A percentile compares a stretch with the other conserved stretches of the same genome.
These are phyloP conservation scores for Chamaetylas fuelleborni DNA, from an alignment of 2,113 vertebrate species.

Conservation along the genomic window DNA sequence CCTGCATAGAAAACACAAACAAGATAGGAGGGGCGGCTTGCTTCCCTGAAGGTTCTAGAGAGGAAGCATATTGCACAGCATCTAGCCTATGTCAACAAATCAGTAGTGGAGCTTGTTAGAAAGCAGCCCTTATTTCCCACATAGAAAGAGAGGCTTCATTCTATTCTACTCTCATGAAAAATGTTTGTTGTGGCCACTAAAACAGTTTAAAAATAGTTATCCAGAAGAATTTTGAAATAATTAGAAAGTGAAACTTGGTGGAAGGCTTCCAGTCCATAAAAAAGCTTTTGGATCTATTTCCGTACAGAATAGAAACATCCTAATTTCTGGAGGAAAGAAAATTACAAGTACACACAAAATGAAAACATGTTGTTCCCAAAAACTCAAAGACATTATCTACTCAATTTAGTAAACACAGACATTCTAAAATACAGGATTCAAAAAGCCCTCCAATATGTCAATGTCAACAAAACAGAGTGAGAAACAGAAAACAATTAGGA, in stretches of 20 bases:
- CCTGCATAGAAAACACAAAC: neutral
- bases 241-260: neutral
- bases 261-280: neutral
- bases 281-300: neutral
- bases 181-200: neutral
- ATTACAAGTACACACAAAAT: neutral
- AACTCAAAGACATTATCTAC: fast-evolving
- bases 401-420: neutral
- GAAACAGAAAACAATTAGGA: neutral
- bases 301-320: neutral
- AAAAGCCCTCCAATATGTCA: neutral
- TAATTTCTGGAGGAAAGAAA: neutral
- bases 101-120: neutral
- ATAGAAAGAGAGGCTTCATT: neutral
- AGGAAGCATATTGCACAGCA: neutral
- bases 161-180: neutral
- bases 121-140: neutral
- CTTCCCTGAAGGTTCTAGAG: neutral
- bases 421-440: neutral
- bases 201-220: neutral
- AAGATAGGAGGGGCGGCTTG: neutral
- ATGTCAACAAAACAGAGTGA: neutral
- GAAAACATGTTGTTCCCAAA: neutral
- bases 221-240: neutral
- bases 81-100: neutral